A percentile compares a stretch with the other conserved stretches of the same genome.
Evolutionary conservation across 2,797 vertebrate species (phyloP).

Genomic region (Megalops cyprinoides): DNA sequence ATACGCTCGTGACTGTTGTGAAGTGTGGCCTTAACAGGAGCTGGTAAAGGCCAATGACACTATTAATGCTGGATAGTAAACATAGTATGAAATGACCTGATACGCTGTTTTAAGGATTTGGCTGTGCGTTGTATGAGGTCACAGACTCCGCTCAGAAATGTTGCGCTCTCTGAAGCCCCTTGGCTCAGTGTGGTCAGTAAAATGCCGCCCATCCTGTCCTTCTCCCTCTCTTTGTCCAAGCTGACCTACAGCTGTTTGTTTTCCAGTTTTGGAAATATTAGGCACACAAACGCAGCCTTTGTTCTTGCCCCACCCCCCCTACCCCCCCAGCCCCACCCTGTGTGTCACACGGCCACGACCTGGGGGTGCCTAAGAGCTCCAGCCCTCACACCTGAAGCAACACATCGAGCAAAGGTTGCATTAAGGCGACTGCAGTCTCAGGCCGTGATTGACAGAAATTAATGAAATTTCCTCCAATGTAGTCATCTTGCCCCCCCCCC

Average conservation of each 20-base stretch:
- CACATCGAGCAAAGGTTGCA: not conserved
- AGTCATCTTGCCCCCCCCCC: constrained; percentile 5
- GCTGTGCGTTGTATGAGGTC: too few species aligned
- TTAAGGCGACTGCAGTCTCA: not conserved
- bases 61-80: too few species aligned
- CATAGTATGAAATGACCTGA: too few species aligned
- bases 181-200: too few species aligned
- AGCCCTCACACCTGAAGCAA: not conserved
- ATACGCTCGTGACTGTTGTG: too few species aligned
- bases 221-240: constrained; percentile 44
- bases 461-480: constrained; percentile 61
- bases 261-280: constrained; percentile 43
- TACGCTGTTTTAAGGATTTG: too few species aligned
- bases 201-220: constrained; percentile 41
- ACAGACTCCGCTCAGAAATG: too few species aligned
- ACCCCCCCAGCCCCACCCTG: not conserved
- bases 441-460: constrained; percentile 58
- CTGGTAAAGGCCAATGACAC: too few species aligned
- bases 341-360: too few species aligned
- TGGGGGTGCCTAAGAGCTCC: too few species aligned
- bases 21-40: too few species aligned
- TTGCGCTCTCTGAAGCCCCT: too few species aligned
- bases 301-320: constrained; percentile 43
- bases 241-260: constrained; percentile 62
- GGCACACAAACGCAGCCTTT: constrained; percentile 49